phyloP scores from a whole-genome alignment of 2,797 vertebrate species.

The Xenops minutus region DNA sequence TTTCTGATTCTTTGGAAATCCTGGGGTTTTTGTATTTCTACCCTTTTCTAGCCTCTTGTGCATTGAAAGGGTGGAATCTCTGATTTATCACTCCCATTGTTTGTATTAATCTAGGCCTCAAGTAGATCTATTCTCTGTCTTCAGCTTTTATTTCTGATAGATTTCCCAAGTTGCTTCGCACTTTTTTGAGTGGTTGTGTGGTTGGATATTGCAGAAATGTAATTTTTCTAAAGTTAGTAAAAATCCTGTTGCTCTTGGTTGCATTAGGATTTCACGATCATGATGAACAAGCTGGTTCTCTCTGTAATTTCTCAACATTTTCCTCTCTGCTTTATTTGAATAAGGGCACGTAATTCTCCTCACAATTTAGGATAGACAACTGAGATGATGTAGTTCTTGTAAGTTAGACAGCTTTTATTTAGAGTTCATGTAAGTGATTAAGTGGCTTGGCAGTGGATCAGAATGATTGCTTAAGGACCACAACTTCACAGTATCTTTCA shows the following conservation, averaged over 20 bases:
- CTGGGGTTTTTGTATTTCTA: not conserved
- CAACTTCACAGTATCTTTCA: constrained; percentile 45
- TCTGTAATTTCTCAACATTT: not conserved
- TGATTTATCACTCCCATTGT: constrained; percentile 16
- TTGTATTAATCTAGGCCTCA: not conserved
- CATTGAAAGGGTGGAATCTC: not conserved
- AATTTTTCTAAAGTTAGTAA: not conserved
- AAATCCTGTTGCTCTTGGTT: not conserved
- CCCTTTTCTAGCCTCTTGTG: not conserved
- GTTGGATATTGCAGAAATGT: not conserved
- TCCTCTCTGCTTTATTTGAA: not conserved
- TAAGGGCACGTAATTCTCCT: not conserved
- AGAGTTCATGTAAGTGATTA: constrained; percentile 4
- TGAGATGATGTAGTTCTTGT: constrained; percentile 12
- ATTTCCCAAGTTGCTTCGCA: not conserved
- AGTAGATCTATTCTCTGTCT: not conserved
- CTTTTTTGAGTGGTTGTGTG: not conserved
- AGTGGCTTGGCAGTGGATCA: constrained; percentile 54
- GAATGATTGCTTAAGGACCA: constrained; percentile 13
- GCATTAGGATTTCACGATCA: not conserved
- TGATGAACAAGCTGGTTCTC: not conserved
- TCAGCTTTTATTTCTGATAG: not conserved
- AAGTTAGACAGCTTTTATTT: constrained; percentile 21
- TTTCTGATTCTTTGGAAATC: not conserved
- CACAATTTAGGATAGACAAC: not conserved